A percentile compares a stretch with the other conserved stretches of the same genome.
Conservation (phyloP, 2,113 vertebrate species). For the Paraplagusia blochii region DNA sequence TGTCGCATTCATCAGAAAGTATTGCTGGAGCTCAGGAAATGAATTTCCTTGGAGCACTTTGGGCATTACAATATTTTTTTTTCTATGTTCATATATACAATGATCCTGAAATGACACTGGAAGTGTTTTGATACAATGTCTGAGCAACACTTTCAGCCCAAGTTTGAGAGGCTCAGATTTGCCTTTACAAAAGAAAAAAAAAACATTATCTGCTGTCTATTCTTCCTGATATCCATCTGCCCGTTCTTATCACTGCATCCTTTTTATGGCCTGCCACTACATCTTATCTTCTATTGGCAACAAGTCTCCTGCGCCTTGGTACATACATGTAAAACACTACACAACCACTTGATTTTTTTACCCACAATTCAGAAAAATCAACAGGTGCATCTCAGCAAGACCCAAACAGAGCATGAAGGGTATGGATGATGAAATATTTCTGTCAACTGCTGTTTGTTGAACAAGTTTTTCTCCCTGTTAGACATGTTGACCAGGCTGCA, state of each 20-base stretch:
- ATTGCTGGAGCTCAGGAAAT: slow-evolving; percentile 61
- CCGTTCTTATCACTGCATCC: slow-evolving; percentile 18
- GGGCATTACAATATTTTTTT: slow-evolving; percentile 38
- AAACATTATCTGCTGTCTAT: too few species aligned
- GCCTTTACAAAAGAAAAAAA: too few species aligned
- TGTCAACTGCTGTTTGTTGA: too few species aligned
- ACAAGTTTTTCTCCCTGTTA: too few species aligned
- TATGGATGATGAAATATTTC: too few species aligned
- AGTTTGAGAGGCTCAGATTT: slow-evolving; percentile 45
- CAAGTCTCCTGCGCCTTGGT: slow-evolving; percentile 23
- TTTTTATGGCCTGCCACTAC: slow-evolving; percentile 40
- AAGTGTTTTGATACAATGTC: slow-evolving; percentile 57
- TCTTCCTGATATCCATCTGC: slow-evolving; percentile 20
- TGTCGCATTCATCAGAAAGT: slow-evolving; percentile 65
- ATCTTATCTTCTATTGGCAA: slow-evolving; percentile 47
- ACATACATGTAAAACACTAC: slow-evolving; percentile 10
- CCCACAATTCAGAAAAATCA: background rate
- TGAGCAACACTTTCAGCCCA: slow-evolving; percentile 38
- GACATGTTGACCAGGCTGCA: slow-evolving; percentile 8
- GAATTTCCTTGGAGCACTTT: slow-evolving; percentile 56
- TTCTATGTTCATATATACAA: slow-evolving; percentile 50
- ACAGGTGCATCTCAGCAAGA: too few species aligned
- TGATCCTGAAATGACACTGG: slow-evolving; percentile 48
- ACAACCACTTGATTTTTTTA: slow-evolving; percentile 22
- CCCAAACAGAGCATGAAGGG: too few species aligned